These are phyloP conservation scores for Rhadinocentrus ornatus DNA, from an alignment of 2,797 vertebrate genomes.

Conservation along the genomic window DNA sequence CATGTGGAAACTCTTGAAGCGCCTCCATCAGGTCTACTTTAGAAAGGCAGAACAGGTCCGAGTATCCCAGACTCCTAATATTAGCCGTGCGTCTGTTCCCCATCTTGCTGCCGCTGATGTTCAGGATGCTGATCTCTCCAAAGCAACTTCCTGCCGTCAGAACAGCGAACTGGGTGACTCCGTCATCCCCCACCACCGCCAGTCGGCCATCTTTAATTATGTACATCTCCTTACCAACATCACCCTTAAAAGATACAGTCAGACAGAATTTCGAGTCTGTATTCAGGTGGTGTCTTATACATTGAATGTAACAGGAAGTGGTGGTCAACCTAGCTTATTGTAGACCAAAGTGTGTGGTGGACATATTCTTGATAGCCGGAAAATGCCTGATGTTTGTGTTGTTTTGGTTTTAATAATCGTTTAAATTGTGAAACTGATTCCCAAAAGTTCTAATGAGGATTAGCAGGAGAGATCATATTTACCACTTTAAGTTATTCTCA, in stretches of 20 bases:
- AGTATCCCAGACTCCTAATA: constrained; percentile 95
- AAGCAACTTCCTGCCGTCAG: constrained; percentile 93
- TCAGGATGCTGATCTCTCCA: constrained; percentile 97
- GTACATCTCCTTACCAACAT: constrained; percentile 98
- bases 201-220: constrained; percentile 96
- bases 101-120: constrained; percentile 97
- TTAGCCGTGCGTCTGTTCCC: constrained; percentile 95
- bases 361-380: no score
- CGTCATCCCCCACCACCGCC: constrained; percentile 93
- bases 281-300: no score
- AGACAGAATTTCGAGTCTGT: background rate
- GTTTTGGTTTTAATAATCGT: no score
- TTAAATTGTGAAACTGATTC: no score
- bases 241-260: constrained; percentile 74
- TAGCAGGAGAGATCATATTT: no score
- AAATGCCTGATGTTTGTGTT: no score
- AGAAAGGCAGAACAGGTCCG: constrained; percentile 95
- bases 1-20: constrained; percentile 92
- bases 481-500: no score
- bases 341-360: no score
- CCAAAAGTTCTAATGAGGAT: no score
- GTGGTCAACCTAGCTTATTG: no score
- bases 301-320: no score
- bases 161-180: constrained; percentile 89
- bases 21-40: constrained; percentile 97